These are phyloP conservation scores for Brachystomella parvula DNA, from an alignment of 1,140 invertebrate species.

Conservation along the genomic window DNA sequence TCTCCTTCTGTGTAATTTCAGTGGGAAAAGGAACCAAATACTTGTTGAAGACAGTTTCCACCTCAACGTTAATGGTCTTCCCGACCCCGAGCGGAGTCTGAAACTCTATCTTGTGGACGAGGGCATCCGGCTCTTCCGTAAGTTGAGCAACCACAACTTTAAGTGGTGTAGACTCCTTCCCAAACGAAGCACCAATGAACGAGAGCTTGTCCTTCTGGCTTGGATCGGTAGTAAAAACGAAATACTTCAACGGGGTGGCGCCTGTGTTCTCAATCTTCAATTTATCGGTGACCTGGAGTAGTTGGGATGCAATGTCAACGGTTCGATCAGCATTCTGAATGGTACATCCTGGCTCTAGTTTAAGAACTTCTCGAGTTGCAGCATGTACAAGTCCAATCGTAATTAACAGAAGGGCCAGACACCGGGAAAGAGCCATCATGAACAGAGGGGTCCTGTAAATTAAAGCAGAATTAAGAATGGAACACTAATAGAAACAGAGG, in stretches of 20 bases:
- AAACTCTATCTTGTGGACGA: slow-evolving; percentile 19
- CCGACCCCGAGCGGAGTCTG: slow-evolving; percentile 10
- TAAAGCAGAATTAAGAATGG: too few species aligned
- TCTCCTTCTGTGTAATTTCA: slow-evolving; percentile 82
- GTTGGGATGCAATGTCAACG: slow-evolving; percentile 77
- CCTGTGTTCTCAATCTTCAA: slow-evolving; percentile 74
- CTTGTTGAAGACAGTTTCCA: slow-evolving; percentile 70
- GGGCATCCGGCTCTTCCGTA: neutral
- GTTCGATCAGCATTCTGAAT: slow-evolving; percentile 75
- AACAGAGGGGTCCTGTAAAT: neutral
- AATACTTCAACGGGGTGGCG: slow-evolving; percentile 57
- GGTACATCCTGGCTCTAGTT: slow-evolving; percentile 51
- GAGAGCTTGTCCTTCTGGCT: slow-evolving; percentile 57
- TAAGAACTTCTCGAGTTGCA: neutral
- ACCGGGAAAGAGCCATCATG: neutral
- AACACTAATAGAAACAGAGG: too few species aligned
- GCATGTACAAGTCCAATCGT: neutral
- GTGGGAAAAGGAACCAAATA: slow-evolving; percentile 71
- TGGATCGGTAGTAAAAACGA: slow-evolving; percentile 63
- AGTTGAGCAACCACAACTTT: slow-evolving; percentile 12
- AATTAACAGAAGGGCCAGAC: neutral
- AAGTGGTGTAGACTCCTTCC: slow-evolving; percentile 10
- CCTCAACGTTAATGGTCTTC: slow-evolving; percentile 45
- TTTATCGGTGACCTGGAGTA: slow-evolving; percentile 72
- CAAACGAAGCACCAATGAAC: slow-evolving; percentile 55